phyloP scores from a whole-genome alignment of 2,113 vertebrate genomes.

The Galbula dea region DNA sequence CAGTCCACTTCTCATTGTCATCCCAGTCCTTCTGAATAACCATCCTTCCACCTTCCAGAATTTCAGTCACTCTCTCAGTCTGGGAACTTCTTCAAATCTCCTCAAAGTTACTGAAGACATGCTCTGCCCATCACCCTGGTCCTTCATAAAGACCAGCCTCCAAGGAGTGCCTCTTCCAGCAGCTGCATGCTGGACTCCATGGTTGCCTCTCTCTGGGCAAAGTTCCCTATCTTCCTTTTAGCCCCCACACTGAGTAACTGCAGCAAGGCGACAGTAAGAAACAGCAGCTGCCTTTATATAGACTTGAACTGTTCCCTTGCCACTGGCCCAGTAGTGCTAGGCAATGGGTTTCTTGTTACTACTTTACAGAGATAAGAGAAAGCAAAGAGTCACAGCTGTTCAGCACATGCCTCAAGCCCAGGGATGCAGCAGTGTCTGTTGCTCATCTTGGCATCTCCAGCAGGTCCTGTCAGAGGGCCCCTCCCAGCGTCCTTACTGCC shows the following conservation, averaged over 20 bases:
- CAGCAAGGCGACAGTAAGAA: neutral
- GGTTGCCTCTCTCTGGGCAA: neutral
- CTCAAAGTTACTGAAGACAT: neutral
- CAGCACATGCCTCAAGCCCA: accelerated
- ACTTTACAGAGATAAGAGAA: neutral
- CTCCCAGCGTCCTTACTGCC: neutral
- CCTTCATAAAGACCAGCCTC: neutral
- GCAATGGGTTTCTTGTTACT: neutral
- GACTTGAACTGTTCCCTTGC: neutral
- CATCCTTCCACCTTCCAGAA: neutral
- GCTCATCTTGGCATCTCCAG: neutral
- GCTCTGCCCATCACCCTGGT: neutral
- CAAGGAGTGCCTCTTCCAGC: neutral
- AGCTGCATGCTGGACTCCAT: neutral
- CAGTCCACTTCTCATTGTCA: neutral
- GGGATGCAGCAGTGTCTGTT: too few species aligned
- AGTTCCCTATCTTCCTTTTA: neutral
- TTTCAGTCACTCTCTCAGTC: neutral
- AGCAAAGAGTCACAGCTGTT: neutral
- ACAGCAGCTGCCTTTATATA: neutral
- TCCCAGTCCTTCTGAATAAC: neutral
- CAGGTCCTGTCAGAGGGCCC: too few species aligned
- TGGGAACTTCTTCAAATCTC: neutral
- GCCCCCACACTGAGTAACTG: neutral
- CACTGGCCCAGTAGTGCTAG: neutral